phyloP scores from a whole-genome alignment of 2,797 vertebrate species.

The Pipistrellus pipistrellus region DNA sequence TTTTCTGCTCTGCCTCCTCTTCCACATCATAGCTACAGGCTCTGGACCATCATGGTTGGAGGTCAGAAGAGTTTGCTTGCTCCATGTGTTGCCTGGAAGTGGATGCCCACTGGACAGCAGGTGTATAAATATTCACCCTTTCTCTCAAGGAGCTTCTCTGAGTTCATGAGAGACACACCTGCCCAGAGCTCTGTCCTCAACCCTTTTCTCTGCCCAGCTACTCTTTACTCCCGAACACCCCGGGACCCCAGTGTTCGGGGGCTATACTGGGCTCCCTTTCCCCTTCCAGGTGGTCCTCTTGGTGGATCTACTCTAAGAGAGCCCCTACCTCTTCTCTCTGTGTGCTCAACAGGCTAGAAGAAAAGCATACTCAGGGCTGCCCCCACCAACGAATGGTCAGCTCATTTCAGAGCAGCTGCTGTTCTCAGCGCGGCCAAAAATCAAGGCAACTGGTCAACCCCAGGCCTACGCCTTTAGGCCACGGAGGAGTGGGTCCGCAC shows the following conservation, averaged over 20 bases:
- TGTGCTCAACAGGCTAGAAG: too few relatives aligned
- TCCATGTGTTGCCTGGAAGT: background rate
- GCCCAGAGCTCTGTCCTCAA: too few relatives aligned
- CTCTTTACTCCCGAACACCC: accelerated
- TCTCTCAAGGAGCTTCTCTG: background rate
- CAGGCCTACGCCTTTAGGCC: background rate
- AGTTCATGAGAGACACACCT: background rate
- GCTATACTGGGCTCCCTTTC: accelerated
- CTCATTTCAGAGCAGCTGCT: accelerated
- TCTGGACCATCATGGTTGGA: background rate
- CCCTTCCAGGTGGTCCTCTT: background rate
- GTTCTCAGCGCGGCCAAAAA: background rate
- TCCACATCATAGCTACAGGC: background rate
- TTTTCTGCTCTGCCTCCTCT: background rate
- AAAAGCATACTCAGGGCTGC: background rate
- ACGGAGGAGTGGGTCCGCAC: background rate
- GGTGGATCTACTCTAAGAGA: background rate
- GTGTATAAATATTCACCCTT: accelerated
- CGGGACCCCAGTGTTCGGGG: background rate
- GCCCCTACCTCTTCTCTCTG: background rate
- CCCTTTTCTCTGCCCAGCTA: background rate
- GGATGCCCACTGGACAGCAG: background rate
- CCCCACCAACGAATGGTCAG: background rate
- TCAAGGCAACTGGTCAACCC: background rate
- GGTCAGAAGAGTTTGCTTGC: background rate